Evolutionary conservation across 30 jellyfish, hydroid and myxozoan species (phyloP).

Genomic region (Morbakka virulenta): DNA sequence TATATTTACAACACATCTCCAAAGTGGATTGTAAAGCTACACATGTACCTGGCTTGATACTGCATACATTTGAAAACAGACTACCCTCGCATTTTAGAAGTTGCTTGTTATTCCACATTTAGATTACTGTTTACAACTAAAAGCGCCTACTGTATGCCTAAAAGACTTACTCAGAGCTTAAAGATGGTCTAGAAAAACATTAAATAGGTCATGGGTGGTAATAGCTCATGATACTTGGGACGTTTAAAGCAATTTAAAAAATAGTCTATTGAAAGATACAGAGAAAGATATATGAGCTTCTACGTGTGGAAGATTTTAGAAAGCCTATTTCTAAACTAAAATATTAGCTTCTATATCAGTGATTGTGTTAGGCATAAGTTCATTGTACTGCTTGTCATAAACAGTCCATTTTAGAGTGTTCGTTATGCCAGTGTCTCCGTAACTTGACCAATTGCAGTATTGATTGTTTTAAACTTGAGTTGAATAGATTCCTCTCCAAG

Average conservation of each 20-base stretch:
- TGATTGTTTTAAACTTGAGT: too few relatives aligned
- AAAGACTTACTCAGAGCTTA: not conserved
- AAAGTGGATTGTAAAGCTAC: not conserved
- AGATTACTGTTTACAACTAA: constrained; percentile 5
- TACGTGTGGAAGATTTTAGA: constrained; percentile 1
- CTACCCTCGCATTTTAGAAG: not conserved
- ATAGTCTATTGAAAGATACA: not conserved
- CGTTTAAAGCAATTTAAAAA: not conserved
- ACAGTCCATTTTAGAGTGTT: too few relatives aligned
- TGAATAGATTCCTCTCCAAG: too few relatives aligned
- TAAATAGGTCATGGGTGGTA: not conserved
- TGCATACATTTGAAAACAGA: not conserved
- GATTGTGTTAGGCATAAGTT: too few relatives aligned
- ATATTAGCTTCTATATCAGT: too few relatives aligned
- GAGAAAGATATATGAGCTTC: not conserved
- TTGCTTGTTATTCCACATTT: not conserved
- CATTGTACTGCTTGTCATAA: too few relatives aligned
- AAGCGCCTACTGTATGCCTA: not conserved
- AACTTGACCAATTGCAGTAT: too few relatives aligned
- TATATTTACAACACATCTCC: not conserved
- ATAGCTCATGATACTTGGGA: not conserved
- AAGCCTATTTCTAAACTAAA: not conserved
- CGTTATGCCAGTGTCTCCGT: too few relatives aligned
- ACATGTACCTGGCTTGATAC: not conserved
- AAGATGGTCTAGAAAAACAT: not conserved